A percentile compares a stretch with the other conserved stretches of the same genome.
phyloP scores from a whole-genome alignment of 2,888 invertebrate genomes.

The Caenorhabditis macrosperma region DNA sequence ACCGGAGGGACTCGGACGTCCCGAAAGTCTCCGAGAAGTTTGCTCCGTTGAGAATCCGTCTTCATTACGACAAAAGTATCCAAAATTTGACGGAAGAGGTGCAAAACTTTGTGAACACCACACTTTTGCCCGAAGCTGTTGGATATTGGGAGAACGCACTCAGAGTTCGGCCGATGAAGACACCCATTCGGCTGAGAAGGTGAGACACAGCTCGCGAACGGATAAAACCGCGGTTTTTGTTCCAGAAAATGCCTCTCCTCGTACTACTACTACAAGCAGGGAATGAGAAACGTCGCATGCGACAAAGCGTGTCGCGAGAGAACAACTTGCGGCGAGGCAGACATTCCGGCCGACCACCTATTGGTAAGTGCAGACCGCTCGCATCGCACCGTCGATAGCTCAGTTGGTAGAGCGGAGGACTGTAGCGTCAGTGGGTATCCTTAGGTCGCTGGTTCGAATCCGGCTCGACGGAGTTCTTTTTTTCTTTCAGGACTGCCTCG shows the following conservation, averaged over 20 bases:
- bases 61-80: constrained; percentile 69
- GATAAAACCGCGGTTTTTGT: neutral
- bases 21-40: constrained; percentile 28
- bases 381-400: constrained; percentile 67
- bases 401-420: constrained; percentile 73
- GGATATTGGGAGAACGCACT: constrained; percentile 72
- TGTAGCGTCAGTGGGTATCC: constrained; percentile 69
- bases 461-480: constrained; percentile 67
- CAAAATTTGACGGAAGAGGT: constrained; percentile 60
- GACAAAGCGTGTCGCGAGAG: constrained; percentile 79
- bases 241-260: constrained; percentile 65
- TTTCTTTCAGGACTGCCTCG: constrained; percentile 59
- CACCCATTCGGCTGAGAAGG: constrained; percentile 65
- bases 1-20: constrained; percentile 20
- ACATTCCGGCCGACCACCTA: constrained; percentile 92
- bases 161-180: constrained; percentile 55
- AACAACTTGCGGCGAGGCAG: constrained; percentile 96
- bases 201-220: neutral
- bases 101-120: constrained; percentile 66
- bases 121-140: constrained; percentile 69
- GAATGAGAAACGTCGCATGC: constrained; percentile 64
- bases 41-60: constrained; percentile 65
- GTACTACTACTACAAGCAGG: constrained; percentile 65
- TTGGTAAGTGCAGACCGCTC: constrained; percentile 86
- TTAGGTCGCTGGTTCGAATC: constrained; percentile 74